Evolutionary conservation across 2,113 vertebrate genomes (phyloP), one percentile per base, ranked within the genome.

Genomic region (Cyrtonyx montezumae): DNA sequence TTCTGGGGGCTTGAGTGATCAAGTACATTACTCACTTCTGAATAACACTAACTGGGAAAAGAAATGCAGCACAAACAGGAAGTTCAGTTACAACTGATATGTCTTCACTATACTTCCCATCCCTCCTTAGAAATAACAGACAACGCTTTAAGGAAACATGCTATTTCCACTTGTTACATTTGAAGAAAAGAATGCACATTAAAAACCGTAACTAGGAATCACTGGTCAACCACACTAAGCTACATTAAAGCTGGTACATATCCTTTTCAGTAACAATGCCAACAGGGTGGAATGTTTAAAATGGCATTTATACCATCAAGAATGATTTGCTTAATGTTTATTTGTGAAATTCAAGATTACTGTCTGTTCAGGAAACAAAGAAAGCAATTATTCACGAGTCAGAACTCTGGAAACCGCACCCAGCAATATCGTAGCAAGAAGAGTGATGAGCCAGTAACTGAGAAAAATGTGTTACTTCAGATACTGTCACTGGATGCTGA

Each of bases 101-200:
- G 69, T 14, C 90, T 68, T 40, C 10, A 68, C 43, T 21, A 69
- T 21, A 84, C 18, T 73, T 76, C 32, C 40, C 23, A 17, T 9
- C 8, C 7, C 5, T 9, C 28, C 8, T 56, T 45, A 62, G 61
- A 86, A 88, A 79, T 37, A 81, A 86, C 4, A 62, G 6, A 67
- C 11, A 14, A 51, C 32, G 65, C 78, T 94, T 79, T 45, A 92
- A 37, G 42, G 45, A 94, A 94, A 32, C 32, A 34, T 76, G 69
- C 45, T 67, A 77, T 82, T 94, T 79, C 66, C 55, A 78, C 84
- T 71, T 88, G 62, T 84, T 95, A 88, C 77, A 87, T 79, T 8
- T 87, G 75, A 93, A 94, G 91, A 89, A 83, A 93, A 91, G 84
- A 95, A 95, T 59, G 55, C 53, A 77, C 63, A 89, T 84, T 46